Base-by-base conservation (phyloP, 2,797 vertebrate species). In the Pangasius djambal region DNA sequence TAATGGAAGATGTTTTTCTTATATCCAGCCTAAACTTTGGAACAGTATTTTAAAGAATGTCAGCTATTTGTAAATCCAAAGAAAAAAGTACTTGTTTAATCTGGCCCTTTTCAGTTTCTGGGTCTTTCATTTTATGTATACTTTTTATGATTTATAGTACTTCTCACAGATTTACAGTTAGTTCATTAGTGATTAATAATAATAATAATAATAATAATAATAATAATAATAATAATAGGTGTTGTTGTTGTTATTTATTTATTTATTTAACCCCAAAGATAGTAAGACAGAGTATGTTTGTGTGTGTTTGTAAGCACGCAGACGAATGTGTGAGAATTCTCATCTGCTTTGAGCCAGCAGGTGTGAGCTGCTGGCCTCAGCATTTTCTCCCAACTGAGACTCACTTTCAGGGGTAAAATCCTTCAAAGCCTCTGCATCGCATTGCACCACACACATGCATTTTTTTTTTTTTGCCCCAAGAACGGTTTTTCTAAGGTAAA, bases 341-440 rank as follows among this genome's bases (percentile, higher is more conserved):
- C 90, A 89, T 92, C 86, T 86, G 85, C 89, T 91, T 90, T 93
- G 83, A 87, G 90, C 85, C 88, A 90, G 91, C 92, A 89, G 90
- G 88, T 92, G 91, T 89, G 88, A 91, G 90, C 90, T 90, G 89
- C 89, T 89, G 86, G 89, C 83, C 88, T 92, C 91, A 92, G 92
- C 91, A 74, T 89, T 91, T 91, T 88, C 85, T 85, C 6, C 31
- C 87, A 86, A 88, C 88, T 57, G 85, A 90, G 88, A 88, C 86
- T 92, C 81, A 90, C 89, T 90, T 92, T 92, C 89, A 88, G 44
- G 40, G 78, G 92, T 87, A 90, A 87, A 91, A 89, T 92, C 79
- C 89, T 89, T 89, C 88, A 91, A 91, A 92, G 86, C 89, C 61
- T 90, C 89, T 88, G 86, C 83, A 89, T 89, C 52, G 44, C 75